phyloP scores from a whole-genome alignment of 2,888 invertebrate genomes.

The Ophraella communa region DNA sequence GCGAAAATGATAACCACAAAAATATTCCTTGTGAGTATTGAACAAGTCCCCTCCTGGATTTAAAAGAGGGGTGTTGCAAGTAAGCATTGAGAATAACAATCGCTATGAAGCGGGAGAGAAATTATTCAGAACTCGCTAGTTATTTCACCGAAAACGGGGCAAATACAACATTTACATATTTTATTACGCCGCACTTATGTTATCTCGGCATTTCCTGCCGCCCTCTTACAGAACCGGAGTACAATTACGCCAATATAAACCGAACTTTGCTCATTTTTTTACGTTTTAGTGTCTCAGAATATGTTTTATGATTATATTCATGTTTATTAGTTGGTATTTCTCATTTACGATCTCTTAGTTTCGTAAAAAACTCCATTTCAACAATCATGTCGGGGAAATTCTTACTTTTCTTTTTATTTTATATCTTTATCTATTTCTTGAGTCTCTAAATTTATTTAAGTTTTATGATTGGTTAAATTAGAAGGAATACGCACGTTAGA shows the following conservation, averaged over 20 bases:
- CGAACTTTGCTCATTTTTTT: background rate
- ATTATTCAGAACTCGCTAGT: constrained; percentile 46
- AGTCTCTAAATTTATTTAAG: too few relatives aligned
- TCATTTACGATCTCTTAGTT: background rate
- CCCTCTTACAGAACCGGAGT: constrained; percentile 29
- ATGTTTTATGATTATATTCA: background rate
- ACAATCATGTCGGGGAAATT: background rate
- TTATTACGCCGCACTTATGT: constrained; percentile 50
- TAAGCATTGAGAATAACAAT: constrained; percentile 42
- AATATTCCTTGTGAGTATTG: background rate
- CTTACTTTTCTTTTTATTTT: too few relatives aligned
- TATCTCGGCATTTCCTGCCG: constrained; percentile 43
- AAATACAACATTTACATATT: constrained; percentile 55
- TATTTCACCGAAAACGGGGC: constrained; percentile 46
- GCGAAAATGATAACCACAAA: background rate
- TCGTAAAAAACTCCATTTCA: too few relatives aligned
- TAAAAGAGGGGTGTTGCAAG: constrained; percentile 28
- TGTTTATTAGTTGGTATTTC: background rate
- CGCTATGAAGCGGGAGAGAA: constrained; percentile 38
- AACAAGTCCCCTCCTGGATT: background rate
- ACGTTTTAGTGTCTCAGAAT: background rate
- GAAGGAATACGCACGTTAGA: too few relatives aligned
- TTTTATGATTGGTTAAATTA: too few relatives aligned
- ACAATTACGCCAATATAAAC: background rate
- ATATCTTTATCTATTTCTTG: too few relatives aligned